These are phyloP conservation scores for Pimephales promelas DNA, from an alignment of 2,113 vertebrate species.

Conservation along the genomic window DNA sequence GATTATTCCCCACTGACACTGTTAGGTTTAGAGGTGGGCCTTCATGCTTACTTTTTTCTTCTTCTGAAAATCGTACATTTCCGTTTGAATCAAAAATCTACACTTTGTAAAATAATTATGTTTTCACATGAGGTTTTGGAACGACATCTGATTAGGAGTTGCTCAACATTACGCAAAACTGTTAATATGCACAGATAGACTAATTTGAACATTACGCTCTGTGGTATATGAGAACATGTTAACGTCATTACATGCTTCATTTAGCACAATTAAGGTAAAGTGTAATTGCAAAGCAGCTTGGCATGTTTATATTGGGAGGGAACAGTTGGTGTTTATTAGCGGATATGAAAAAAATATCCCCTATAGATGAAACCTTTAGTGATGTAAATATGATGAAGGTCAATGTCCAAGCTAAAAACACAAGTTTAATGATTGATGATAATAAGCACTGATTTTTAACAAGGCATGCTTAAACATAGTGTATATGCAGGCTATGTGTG, in stretches of 20 bases:
- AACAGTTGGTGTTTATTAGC: slow-evolving; percentile 3
- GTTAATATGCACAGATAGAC: not conserved
- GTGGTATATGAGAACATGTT: not conserved
- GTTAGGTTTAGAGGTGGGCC: no score
- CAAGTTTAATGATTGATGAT: not conserved
- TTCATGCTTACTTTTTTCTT: no score
- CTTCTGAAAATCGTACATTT: not conserved
- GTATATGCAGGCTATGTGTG: not conserved
- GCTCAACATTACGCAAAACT: no score
- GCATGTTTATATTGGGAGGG: not conserved
- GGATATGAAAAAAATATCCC: not conserved
- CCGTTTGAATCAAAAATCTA: not conserved
- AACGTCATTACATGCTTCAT: slow-evolving; percentile 1
- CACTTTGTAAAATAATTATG: not conserved
- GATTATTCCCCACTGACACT: not conserved
- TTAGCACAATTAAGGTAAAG: slow-evolving; percentile 20
- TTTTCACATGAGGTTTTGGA: not conserved
- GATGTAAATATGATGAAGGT: not conserved
- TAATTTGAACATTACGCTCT: not conserved
- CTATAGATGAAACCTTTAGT: not conserved
- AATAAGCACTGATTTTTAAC: not conserved
- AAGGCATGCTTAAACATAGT: not conserved
- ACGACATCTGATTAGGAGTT: not conserved
- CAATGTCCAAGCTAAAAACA: slow-evolving; percentile 4
- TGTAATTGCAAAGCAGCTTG: slow-evolving; percentile 16